Evolutionary conservation across 2,888 invertebrate species (phyloP), one percentile per base, ranked within the genome.

Genomic region (Augiades crinisus): DNA sequence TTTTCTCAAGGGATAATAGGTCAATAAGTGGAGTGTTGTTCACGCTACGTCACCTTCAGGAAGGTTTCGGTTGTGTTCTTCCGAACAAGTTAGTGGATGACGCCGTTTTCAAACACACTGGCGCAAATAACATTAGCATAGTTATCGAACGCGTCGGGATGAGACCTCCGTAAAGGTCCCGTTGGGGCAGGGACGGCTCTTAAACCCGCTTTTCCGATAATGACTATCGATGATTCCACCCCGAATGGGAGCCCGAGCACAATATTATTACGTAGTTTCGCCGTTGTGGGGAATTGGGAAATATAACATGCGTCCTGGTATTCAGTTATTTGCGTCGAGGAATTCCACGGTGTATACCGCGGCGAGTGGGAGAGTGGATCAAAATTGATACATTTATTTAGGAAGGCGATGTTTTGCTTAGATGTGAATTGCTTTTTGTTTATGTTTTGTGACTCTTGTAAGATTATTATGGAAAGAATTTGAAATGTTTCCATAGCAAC

Each of bases 91-190:
- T 78, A 79, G 81, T 79, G 71, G 78, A 77, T 74, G 72, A 75
- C 74, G 78, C 67, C 80, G 78, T 84, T 85, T 75, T 70, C 72
- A 71, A 83, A 81, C 81, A 86, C 82, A 81, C 79, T 80, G 84
- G 80, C 81, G 79, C 86, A 85, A 85, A 88, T 88, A 88, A 86
- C 86, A 88, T 88, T 88, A 88, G 87, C 88, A 89, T 89, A 88
- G 86, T 87, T 87, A 89, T 89, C 84, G 86, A 84, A 83, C 80
- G 81, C 78, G 78, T 72, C 67, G 81, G 81, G 86, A 87, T 86
- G 86, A 84, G 85, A 84, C 87, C 84, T 81, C 71, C 70, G 80
- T 80, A 87, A 87, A 79, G 84, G 86, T 83, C 84, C 85, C 85
- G 67, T 60, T 64, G 85, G 84, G 85, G 74, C 74, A 70, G 76